Evolutionary conservation across 1,140 invertebrate genomes (phyloP).

Genomic region (Phocides pigmalion): DNA sequence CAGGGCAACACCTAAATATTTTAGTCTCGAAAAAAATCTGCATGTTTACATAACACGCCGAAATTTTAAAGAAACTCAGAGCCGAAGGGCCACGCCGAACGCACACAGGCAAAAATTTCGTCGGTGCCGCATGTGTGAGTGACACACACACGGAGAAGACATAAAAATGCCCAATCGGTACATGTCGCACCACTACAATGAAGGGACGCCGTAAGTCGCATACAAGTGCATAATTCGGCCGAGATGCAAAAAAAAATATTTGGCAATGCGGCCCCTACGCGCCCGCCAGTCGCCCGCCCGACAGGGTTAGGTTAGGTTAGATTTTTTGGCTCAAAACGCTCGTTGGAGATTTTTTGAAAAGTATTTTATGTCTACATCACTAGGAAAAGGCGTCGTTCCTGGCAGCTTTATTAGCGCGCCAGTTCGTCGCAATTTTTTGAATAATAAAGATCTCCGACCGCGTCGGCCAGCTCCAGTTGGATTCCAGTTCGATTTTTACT

Average conservation of each 20-base stretch:
- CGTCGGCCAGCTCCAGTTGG: constrained; percentile 52
- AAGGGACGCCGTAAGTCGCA: constrained; percentile 82
- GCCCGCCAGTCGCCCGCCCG: constrained; percentile 81
- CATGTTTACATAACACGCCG: constrained; percentile 79
- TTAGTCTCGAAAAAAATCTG: constrained; percentile 68
- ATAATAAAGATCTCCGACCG: constrained; percentile 65
- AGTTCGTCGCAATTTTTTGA: constrained; percentile 75
- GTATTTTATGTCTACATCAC: constrained; percentile 65
- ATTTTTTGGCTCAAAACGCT: constrained; percentile 83
- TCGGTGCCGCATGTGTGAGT: constrained; percentile 61
- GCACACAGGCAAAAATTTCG: constrained; percentile 72
- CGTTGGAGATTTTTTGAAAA: constrained; percentile 78
- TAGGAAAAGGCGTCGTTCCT: constrained; percentile 68
- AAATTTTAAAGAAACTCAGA: constrained; percentile 75
- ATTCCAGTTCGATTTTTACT: constrained; percentile 68
- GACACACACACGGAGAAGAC: constrained; percentile 66
- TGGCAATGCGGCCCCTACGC: constrained; percentile 83
- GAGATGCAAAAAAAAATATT: constrained; percentile 84
- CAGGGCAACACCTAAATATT: constrained; percentile 77
- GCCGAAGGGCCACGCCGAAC: constrained; percentile 64
- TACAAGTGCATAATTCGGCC: constrained; percentile 84
- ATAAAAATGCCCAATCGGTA: constrained; percentile 79
- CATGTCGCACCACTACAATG: constrained; percentile 81
- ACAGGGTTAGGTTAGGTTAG: constrained; percentile 83
- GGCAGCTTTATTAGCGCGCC: constrained; percentile 60